A percentile compares a stretch with the other conserved stretches of the same genome.
phyloP scores from a whole-genome alignment of 2,797 vertebrate species.

The Vultur gryphus region DNA sequence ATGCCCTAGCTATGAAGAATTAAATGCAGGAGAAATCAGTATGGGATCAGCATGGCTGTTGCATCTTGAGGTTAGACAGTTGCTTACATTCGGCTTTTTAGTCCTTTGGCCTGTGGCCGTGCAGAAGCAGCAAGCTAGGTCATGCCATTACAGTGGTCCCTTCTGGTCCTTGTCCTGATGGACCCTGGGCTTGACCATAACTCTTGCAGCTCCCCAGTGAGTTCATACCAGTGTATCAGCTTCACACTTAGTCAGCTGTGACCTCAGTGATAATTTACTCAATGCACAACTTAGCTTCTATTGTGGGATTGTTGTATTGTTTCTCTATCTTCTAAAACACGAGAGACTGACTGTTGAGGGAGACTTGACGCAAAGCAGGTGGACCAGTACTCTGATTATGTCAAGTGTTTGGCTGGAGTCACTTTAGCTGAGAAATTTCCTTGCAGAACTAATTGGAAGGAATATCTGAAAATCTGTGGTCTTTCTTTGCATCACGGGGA shows the following conservation, averaged over 20 bases:
- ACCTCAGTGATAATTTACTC: not conserved
- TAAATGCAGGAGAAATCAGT: not conserved
- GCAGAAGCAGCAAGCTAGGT: not conserved
- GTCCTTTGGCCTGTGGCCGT: not conserved
- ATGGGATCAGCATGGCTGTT: not conserved
- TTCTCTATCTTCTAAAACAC: not conserved
- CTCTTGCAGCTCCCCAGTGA: not conserved
- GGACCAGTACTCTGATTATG: not conserved
- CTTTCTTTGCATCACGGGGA: not conserved
- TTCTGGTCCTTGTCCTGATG: not conserved
- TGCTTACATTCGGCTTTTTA: not conserved
- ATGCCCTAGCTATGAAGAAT: not conserved
- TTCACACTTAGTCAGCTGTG: not conserved
- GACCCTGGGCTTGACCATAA: fast-evolving
- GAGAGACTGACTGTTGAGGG: not conserved
- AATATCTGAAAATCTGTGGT: not conserved
- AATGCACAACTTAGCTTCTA: not conserved
- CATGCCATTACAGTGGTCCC: not conserved
- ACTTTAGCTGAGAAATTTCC: not conserved
- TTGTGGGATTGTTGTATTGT: not conserved
- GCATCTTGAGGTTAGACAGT: not conserved
- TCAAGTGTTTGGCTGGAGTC: not conserved
- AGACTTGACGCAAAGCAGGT: not conserved
- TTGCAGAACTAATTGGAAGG: not conserved
- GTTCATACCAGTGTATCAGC: not conserved